Base-by-base conservation (phyloP, 2,888 invertebrate genomes). In the Argynnis bischoffii region DNA sequence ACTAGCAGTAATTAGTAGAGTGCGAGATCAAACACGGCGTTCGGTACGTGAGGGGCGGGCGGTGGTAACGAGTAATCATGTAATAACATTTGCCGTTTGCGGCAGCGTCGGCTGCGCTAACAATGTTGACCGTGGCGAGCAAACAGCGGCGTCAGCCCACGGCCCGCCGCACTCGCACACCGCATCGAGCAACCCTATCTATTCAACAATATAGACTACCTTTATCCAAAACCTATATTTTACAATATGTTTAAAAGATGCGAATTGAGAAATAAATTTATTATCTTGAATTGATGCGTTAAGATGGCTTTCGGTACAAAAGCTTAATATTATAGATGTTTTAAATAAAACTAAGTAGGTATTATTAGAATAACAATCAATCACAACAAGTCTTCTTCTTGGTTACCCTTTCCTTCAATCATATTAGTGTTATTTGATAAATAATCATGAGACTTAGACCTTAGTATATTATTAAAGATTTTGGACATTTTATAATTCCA, bases 81-180 rank as follows among this genome's bases (percentile, higher is more conserved):
- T 90, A 88, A 90, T 89, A 88, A 87, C 88, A 87, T 89, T 89
- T 86, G 85, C 78, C 35, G 35, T 41, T 41, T 41, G 35, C 35
- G 35, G 35, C 35, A 74, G 75, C 80, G 48, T 66, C 68, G 73
- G 71, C 70, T 70, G 70, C 77, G 79, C 90, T 92, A 92, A 92
- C 92, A 90, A 92, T 92, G 92, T 92, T 92, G 92, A 92, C 91
- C 87, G 82, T 82, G 82, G 79, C 71, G 80, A 75, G 83, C 88
- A 91, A 91, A 91, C 90, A 91, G 80, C 79, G 81, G 76, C 76
- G 88, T 89, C 90, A 89, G 90, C 87, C 78, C 80, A 80, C 87
- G 84, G 82, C 71, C 79, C 84, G 78, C 77, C 84, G 75, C 70
- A 65, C 70, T 63, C 64, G 66, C 64, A 64, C 66, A 26, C 81